Evolutionary conservation across 2,797 vertebrate genomes (phyloP), one percentile per base, ranked within the genome.

Genomic region (Synaphobranchus kaupii): DNA sequence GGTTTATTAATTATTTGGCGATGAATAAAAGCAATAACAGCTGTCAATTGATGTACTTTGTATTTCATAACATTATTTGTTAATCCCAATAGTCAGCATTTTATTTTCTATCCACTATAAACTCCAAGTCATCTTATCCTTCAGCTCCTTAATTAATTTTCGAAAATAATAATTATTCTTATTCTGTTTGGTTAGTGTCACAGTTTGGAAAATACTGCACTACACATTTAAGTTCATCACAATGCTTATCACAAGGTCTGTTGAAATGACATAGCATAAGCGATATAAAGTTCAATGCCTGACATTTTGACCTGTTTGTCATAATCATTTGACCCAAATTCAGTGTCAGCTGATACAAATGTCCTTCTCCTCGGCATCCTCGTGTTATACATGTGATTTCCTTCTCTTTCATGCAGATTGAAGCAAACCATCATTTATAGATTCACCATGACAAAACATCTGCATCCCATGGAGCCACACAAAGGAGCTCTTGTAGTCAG

Each of bases 401-500:
- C 3, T 52, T 34, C 63, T 17, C 44, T 54, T 31, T 78, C 10
- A 7, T 4, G 12, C 56, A 9, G 83, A 15, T 22, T 17, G 20
- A 68, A 73, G n/a, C 25, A 44, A 56, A 52, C 44, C 63, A 28
- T 71, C 31, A 73, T 86, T 73, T 66, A 68, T 44, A 63, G 71
- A 80, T 86, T 39, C 63, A n/a, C 85, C 87, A 68, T 48, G 47
- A 81, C 47, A 68, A 47, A 50, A 66, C 73, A 39, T 66, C 13
- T 83, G 73, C 47, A 52, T 85, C 68, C 28, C 52, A 20, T 84
- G 58, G 39, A 58, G 25, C 15, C 4, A 31, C 31, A 85, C 86
- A 85, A 76, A 88, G 85, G 48, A 78, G 84, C 31, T 87, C 54
- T 89, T 86, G 83, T 84, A 83, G n/a, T 87, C 87, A 73, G 34